A percentile compares a stretch with the other conserved stretches of the same genome.
Evolutionary conservation across 2,113 vertebrate species (phyloP).

Genomic region (Zosterops japonicus): DNA sequence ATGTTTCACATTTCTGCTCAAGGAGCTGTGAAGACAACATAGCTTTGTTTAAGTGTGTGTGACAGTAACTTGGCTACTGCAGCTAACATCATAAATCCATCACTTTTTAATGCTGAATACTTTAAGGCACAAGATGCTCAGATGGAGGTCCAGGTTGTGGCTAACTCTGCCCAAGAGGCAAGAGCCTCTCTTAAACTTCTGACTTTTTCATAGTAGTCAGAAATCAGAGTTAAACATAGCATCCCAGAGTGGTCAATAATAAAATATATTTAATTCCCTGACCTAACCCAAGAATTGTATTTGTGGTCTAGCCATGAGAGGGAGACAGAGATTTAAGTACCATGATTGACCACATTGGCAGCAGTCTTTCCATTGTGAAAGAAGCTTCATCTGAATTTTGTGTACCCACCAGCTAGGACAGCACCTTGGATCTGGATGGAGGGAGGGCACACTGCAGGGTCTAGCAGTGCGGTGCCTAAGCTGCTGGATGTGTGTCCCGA

Average conservation of each 20-base stretch:
- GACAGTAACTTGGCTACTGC: neutral
- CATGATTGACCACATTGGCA: neutral
- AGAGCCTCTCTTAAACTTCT: neutral
- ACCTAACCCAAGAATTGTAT: neutral
- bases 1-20: neutral
- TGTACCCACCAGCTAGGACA: neutral
- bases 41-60: conserved; percentile 8
- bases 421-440: neutral
- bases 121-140: neutral
- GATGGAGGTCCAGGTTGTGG: neutral
- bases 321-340: conserved; percentile 30
- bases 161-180: neutral
- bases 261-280: neutral
- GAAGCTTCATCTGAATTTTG: neutral
- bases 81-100: neutral
- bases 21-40: conserved; percentile 16
- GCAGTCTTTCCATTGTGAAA: neutral
- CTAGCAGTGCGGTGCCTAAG: neutral
- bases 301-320: conserved; percentile 16
- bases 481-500: neutral
- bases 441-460: neutral
- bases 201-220: neutral
- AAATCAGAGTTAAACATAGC: neutral
- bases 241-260: neutral
- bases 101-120: neutral